Evolutionary conservation across 2,113 vertebrate species (phyloP).

Genomic region (Upupa epops): DNA sequence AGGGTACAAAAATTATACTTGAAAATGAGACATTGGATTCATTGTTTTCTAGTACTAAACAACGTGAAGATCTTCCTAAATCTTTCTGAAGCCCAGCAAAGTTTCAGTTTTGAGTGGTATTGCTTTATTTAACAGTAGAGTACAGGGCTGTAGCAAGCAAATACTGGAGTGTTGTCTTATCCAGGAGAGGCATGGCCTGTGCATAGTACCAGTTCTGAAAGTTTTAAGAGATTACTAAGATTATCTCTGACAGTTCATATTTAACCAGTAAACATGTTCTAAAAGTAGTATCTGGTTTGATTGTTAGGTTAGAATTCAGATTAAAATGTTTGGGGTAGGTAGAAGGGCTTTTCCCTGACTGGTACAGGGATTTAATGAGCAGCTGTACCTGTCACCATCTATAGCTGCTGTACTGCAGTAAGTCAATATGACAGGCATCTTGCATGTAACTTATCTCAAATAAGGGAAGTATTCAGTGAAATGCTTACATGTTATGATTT

Average conservation of each 20-base stretch:
- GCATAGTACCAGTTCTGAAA: rapidly evolving
- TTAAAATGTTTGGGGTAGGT: not conserved
- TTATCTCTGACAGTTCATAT: not conserved
- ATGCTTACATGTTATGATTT: too few species aligned
- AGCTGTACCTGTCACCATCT: not conserved
- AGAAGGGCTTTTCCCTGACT: not conserved
- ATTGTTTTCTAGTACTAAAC: not conserved
- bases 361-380: not conserved
- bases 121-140: not conserved
- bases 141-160: not conserved
- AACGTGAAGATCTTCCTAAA: not conserved
- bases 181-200: too few species aligned
- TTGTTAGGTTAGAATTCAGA: not conserved
- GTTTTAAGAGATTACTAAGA: not conserved
- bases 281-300: not conserved
- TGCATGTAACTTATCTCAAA: not conserved
- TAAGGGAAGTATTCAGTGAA: not conserved
- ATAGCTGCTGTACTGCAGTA: not conserved
- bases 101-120: not conserved
- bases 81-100: not conserved
- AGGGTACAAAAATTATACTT: not conserved
- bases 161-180: not conserved
- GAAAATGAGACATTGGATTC: not conserved
- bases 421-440: not conserved
- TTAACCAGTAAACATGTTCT: not conserved